Base-by-base conservation (phyloP, 2,888 invertebrate species). In the Muscina levida region DNA sequence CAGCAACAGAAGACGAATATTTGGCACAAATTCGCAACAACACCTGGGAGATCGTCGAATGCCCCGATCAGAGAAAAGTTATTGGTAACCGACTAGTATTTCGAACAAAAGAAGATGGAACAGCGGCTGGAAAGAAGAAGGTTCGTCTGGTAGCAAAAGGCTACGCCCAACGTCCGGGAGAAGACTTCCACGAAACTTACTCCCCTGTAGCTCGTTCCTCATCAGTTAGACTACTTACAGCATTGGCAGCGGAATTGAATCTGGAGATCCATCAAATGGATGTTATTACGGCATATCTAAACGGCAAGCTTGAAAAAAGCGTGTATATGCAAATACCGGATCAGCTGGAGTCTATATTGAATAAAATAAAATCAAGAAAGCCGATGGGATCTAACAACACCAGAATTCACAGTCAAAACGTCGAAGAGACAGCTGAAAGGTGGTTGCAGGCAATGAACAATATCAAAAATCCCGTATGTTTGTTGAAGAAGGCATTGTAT, bases 71-170 rank as follows among this genome's bases (percentile, higher is more conserved):
- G n/a, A 56, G 81, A 68, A 78, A 83, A 74, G 66, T 81, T 10
- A 65, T 81, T 17, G 75, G 66, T 15, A n/a, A n/a, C n/a, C n/a
- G n/a, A n/a, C n/a, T n/a, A n/a, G n/a, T n/a, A n/a, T n/a, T n/a
- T n/a, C n/a, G n/a, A n/a, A n/a, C n/a, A n/a, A n/a, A n/a, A n/a
- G n/a, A n/a, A n/a, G n/a, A n/a, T n/a, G n/a, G n/a, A n/a, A 73
- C 1, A 39, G 31, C 15, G 4, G 39, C 37, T 17, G 70, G 77
- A 19, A 79, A 65, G 31, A 82, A 79, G 65, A 82, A 83, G 57
- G 82, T 74, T 10, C 76, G 83, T 11, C 77, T 82, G 19, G 83
- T 83, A 26, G 82, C 82, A 46, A 81, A 84, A 72, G 82, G 76
- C 8, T 84, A 81, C 51, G 77, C 82, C 1, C 81, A 83, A 31